Conservation (phyloP, 92 coral and sea anemone genomes). For the Parazoanthus swiftii region DNA sequence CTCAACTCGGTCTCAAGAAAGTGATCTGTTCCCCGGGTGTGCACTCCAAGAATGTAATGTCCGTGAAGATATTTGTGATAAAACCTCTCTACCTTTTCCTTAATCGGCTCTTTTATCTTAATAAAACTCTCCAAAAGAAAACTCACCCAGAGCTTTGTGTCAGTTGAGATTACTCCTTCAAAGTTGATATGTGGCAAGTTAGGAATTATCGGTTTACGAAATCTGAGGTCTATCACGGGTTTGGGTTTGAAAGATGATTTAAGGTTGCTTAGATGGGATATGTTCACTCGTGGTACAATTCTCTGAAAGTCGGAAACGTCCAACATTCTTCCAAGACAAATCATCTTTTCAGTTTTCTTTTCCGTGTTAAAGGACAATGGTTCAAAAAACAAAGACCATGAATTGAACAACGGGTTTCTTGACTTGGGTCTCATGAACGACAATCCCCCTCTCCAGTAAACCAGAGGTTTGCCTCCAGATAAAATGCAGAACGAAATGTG, state of each 20-base stretch:
- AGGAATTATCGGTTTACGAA: not conserved
- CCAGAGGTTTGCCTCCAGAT: not conserved
- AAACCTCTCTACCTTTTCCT: not conserved
- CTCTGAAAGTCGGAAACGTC: not conserved
- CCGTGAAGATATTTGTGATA: not conserved
- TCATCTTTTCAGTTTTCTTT: not conserved
- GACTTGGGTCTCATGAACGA: not conserved
- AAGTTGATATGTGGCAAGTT: not conserved
- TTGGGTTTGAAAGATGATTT: not conserved
- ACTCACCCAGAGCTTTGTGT: not conserved
- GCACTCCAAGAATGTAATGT: not conserved
- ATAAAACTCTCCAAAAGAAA: not conserved
- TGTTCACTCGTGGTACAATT: not conserved
- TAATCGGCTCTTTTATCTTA: not conserved
- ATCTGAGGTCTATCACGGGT: not conserved
- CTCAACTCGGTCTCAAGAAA: not conserved
- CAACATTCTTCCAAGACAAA: not conserved
- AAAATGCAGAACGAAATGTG: constrained; percentile 1
- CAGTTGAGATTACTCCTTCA: not conserved
- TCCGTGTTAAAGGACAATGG: not conserved
- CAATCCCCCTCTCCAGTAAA: not conserved
- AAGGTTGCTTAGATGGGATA: not conserved
- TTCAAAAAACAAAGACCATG: not conserved
- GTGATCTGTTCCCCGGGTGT: constrained; percentile 1
- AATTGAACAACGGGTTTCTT: not conserved